phyloP scores from a whole-genome alignment of 2,113 vertebrate species.

The Cephalophus harveyi region DNA sequence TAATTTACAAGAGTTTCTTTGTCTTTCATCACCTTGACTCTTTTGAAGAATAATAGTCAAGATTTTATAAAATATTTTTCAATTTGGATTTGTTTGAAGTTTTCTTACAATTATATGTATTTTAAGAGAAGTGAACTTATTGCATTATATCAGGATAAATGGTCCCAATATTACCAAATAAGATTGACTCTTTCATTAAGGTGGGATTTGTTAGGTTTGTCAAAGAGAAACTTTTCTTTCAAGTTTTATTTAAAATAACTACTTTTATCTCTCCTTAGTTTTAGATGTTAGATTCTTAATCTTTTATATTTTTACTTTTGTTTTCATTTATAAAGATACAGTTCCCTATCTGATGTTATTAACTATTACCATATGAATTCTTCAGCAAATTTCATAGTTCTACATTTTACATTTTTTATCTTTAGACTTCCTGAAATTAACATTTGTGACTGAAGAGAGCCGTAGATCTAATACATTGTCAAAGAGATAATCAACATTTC shows the following conservation, averaged over 20 bases:
- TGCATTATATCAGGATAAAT: background rate
- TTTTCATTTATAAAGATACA: background rate
- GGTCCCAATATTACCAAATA: background rate
- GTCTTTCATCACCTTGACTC: background rate
- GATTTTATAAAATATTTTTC: background rate
- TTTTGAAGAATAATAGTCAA: background rate
- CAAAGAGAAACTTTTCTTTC: background rate
- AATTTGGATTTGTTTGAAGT: background rate
- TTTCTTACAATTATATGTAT: background rate
- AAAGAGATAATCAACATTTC: background rate
- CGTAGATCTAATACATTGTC: background rate
- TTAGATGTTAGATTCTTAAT: background rate
- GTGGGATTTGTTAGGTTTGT: background rate
- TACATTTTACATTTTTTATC: background rate
- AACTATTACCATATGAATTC: background rate
- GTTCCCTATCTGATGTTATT: background rate
- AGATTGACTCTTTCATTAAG: background rate
- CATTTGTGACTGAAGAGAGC: background rate
- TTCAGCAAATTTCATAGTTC: background rate
- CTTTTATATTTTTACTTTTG: background rate
- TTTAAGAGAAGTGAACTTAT: background rate
- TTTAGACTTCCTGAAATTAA: background rate
- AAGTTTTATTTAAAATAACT: background rate
- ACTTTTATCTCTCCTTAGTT: background rate
- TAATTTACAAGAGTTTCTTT: background rate